phyloP scores from a whole-genome alignment of 2,113 vertebrate species.

The Odocoileus hemionus region DNA sequence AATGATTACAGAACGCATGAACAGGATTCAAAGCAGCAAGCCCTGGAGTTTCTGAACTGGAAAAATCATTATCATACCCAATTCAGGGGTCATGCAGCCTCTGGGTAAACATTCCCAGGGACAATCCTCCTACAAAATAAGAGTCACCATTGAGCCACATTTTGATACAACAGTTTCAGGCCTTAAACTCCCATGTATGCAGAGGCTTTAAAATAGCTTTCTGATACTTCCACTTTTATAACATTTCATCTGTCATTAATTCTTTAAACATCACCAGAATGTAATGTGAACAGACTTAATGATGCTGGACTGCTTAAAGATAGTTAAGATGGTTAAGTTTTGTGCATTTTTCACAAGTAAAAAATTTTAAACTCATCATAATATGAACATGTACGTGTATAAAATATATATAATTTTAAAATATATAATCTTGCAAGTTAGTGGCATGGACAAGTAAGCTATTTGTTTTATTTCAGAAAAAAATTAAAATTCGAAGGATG shows the following conservation, averaged over 20 bases:
- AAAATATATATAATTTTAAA: background rate
- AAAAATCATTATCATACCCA: conserved; percentile 51
- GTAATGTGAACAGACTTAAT: background rate
- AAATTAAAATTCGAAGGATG: background rate
- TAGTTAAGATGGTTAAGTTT: background rate
- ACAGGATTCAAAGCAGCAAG: conserved; percentile 33
- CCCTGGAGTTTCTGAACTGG: conserved; percentile 37
- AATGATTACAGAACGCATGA: background rate
- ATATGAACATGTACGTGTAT: background rate
- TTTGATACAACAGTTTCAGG: background rate
- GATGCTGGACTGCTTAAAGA: background rate
- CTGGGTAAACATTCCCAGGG: conserved; percentile 40
- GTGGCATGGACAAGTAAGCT: background rate
- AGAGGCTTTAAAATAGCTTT: background rate
- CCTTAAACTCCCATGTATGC: background rate
- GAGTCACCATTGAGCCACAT: background rate
- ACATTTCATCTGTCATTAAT: background rate
- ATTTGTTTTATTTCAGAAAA: conserved; percentile 33
- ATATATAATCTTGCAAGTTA: background rate
- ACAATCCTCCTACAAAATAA: conserved; percentile 13
- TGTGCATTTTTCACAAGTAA: background rate
- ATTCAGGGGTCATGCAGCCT: background rate
- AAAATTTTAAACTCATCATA: background rate
- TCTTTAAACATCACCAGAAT: background rate
- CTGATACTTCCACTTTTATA: background rate